phyloP scores from a whole-genome alignment of 2,113 vertebrate species.

The Nothocercus julius region DNA sequence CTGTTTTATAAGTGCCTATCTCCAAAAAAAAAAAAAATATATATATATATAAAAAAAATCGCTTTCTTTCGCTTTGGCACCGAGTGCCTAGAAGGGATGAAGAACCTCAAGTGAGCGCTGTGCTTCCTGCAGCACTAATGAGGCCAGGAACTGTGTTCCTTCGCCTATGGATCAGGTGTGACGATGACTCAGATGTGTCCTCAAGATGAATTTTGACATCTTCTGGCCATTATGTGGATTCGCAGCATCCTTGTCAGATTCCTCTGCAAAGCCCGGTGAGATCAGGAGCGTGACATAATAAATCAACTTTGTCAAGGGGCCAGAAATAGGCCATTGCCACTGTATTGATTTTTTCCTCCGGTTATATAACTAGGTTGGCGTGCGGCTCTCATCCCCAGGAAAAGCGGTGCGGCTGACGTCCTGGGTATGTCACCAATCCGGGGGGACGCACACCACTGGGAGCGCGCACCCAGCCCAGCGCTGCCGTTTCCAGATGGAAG shows the following conservation, averaged over 20 bases:
- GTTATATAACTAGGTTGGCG: neutral
- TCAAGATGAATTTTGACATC: neutral
- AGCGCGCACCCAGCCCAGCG: neutral
- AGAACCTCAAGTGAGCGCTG: neutral
- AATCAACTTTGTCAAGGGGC: neutral
- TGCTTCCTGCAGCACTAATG: neutral
- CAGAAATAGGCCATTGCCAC: neutral
- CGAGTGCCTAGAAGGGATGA: fast-evolving
- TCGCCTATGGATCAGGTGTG: neutral
- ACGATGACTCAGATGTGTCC: neutral
- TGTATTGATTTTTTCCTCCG: neutral
- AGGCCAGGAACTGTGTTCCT: fast-evolving
- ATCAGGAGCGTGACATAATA: neutral
- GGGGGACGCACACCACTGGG: fast-evolving
- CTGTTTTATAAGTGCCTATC: neutral
- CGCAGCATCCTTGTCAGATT: neutral
- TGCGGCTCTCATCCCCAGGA: neutral
- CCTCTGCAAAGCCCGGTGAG: neutral
- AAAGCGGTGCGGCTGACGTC: neutral
- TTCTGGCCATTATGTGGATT: neutral
- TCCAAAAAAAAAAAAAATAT: neutral
- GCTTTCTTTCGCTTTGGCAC: neutral
- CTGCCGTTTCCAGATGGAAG: neutral
- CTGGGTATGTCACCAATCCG: neutral
- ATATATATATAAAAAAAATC: neutral